Base-by-base conservation (phyloP, 2,797 vertebrate species). In the Arremon brunneinucha region DNA sequence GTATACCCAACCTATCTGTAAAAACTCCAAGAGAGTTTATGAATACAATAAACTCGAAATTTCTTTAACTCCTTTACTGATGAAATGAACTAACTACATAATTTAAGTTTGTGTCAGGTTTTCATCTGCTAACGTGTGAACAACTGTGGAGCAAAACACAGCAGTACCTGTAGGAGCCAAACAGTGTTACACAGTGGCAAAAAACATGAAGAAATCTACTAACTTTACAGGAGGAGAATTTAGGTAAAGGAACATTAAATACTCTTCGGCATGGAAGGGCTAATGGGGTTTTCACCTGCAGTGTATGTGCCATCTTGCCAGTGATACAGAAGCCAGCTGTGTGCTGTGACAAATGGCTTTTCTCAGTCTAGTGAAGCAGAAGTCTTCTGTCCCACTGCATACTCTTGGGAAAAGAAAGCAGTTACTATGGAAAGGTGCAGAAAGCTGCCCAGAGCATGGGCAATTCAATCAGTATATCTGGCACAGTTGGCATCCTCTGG, bases 141-240 rank as follows among this genome's bases (percentile, higher is more conserved):
- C 23, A 74, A 83, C 67, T 70, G 55, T n/a, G 53, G 71, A 94
- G 49, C 78, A 76, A 91, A 83, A 74, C 43, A 81, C 26, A 85
- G 74, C 65, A 93, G 78, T 70, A 89, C 70, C 84, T 17, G 21
- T 34, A 84, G 50, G 55, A 72, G 12, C 27, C 46, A 74, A 72
- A 52, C 10, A 37, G 44, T 17, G 17, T 37, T 71, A 75, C 2
- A 20, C 46, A 82, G 32, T 2, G 3, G 37, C 37, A 83, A 88
- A 86, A 88, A 64, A 1, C 19, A 44, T 83, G 57, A 93, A 96
- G 55, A 87, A 93, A 91, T 79, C 70, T 75, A 95, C 32, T 69
- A 92, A 63, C 32, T 62, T 89, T 71, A 72, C 27, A 69, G 55
- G 1, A 22, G 59, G 49, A 90, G 12, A 89, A 85, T 74, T 85